These are phyloP conservation scores for Brachymystax lenok DNA, from an alignment of 2,797 vertebrate genomes.

Conservation along the genomic window DNA sequence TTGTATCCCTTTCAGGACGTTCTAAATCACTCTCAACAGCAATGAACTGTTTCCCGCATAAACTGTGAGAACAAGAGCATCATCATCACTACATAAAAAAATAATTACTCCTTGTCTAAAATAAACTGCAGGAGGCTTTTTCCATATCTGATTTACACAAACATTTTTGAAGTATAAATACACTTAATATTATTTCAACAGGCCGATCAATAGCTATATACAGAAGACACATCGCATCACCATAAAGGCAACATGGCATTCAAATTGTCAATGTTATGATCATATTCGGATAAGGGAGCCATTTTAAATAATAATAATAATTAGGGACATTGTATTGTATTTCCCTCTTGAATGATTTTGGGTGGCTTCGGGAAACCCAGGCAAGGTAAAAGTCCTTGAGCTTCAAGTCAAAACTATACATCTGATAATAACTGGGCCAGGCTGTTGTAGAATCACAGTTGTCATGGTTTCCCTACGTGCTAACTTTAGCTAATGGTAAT, in stretches of 20 bases:
- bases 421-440: background rate
- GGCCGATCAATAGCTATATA: constrained; percentile 27
- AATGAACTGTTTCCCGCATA: constrained; percentile 35
- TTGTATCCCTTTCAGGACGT: constrained; percentile 26
- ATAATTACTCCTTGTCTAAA: constrained; percentile 73
- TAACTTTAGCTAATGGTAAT: too few species aligned
- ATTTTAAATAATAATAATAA: background rate
- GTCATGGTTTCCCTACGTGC: background rate
- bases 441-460: background rate
- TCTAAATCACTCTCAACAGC: constrained; percentile 52
- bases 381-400: too few species aligned
- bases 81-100: constrained; percentile 74
- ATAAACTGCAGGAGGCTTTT: constrained; percentile 57
- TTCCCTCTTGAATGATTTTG: background rate
- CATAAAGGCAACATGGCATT: constrained; percentile 43
- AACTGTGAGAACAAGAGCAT: constrained; percentile 67
- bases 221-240: constrained; percentile 43
- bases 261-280: constrained; percentile 24
- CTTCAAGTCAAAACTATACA: background rate
- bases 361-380: background rate
- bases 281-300: background rate
- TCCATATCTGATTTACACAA: constrained; percentile 37
- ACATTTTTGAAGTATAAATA: constrained; percentile 44
- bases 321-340: background rate
- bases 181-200: constrained; percentile 24